Percentiles rank a stretch among this genome's conserved stretches.
Conservation (phyloP, 2,797 vertebrate genomes). For the Hypotaenidia okinawae region DNA sequence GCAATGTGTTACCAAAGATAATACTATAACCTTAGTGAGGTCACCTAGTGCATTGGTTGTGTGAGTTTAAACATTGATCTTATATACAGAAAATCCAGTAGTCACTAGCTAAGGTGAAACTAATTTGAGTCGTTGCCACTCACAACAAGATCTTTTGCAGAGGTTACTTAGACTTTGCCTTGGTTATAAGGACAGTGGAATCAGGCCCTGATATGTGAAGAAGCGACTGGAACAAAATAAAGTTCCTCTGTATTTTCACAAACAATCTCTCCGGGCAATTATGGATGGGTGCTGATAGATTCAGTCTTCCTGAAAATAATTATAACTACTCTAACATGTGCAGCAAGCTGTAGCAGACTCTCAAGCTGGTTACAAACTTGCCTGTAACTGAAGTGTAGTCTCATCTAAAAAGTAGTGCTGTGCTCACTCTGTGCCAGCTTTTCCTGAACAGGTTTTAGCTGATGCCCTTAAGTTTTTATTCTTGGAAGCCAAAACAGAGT, state of each 20-base stretch:
- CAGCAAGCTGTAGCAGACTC: background rate
- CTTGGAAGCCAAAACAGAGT: background rate
- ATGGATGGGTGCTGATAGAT: background rate
- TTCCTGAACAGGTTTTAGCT: background rate
- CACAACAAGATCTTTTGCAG: background rate
- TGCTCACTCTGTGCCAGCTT: background rate
- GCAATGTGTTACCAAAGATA: background rate
- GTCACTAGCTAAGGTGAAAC: background rate
- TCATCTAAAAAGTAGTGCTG: background rate
- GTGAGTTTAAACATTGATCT: background rate
- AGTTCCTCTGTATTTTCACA: background rate
- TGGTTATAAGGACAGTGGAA: background rate
- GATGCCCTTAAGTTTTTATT: background rate
- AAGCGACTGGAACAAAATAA: no score
- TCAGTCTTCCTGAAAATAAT: background rate
- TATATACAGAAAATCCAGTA: background rate
- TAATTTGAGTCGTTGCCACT: background rate
- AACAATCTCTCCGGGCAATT: background rate
- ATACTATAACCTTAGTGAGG: background rate
- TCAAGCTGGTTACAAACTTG: slow-evolving; percentile 19
- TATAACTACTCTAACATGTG: background rate
- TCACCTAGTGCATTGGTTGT: background rate
- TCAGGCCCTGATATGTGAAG: background rate
- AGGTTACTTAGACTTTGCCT: background rate
- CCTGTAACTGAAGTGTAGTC: background rate